phyloP scores from a whole-genome alignment of 2,113 vertebrate species.

The Ctenodactylus gundi region DNA sequence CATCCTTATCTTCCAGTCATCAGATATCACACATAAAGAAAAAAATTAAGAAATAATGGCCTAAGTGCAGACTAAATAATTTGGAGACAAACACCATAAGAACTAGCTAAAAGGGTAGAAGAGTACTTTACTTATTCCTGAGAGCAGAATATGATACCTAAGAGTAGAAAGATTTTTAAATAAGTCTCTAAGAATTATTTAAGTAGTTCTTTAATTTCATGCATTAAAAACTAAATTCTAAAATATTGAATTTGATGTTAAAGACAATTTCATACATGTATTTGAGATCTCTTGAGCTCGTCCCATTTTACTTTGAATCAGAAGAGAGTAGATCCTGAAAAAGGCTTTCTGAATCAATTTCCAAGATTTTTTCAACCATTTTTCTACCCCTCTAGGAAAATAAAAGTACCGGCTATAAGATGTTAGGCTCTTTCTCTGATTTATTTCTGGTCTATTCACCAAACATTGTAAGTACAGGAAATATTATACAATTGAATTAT shows the following conservation, averaged over 20 bases:
- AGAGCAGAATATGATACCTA: not conserved
- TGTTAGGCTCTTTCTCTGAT: not conserved
- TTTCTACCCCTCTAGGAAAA: not conserved
- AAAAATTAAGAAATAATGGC: not conserved
- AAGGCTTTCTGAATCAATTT: conserved; percentile 16
- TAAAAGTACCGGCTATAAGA: not conserved
- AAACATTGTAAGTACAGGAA: conserved; percentile 13
- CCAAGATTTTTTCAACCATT: not conserved
- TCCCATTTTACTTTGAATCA: conserved; percentile 3
- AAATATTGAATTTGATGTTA: not conserved
- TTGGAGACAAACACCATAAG: not conserved
- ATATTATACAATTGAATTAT: not conserved
- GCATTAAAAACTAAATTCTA: not conserved
- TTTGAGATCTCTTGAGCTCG: conserved; percentile 7
- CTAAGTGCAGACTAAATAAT: not conserved
- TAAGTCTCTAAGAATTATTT: not conserved
- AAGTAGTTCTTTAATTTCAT: not conserved
- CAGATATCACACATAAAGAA: not conserved
- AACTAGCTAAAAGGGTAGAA: not conserved
- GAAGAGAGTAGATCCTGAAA: not conserved
- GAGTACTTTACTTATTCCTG: not conserved
- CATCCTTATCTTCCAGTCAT: not conserved
- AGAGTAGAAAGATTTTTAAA: not conserved
- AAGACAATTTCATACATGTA: conserved; percentile 1
- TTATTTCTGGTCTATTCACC: conserved; percentile 3